Base-by-base conservation (phyloP, 2,113 vertebrate species). In the Cynocephalus volans region DNA sequence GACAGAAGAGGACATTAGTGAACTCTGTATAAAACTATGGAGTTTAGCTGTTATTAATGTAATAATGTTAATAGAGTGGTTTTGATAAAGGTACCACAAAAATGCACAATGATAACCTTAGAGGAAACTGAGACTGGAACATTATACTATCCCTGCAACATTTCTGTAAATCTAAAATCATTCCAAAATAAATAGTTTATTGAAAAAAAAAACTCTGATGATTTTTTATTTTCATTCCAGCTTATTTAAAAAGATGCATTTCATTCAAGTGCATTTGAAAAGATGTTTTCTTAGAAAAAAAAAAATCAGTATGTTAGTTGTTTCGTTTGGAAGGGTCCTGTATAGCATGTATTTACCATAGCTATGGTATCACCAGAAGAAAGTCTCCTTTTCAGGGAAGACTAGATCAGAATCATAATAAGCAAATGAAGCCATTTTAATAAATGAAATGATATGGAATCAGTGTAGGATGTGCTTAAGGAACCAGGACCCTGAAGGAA, bases 101-200 rank as follows among this genome's bases (percentile, higher is more conserved):
- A 17, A 45, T 33, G 15, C 80, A 54, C 79, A 33, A 48, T 13
- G 28, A 21, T n/a, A 67, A 83, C 28, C 54, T 93, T 17, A 54
- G 9, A 18, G 26, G 0, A 76, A 77, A 41, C 36, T 21, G 33
- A 93, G 17, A 50, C 10, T 31, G 62, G 15, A 65, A 65, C 19
- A 88, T 41, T 50, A 36, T 19, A 15, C 4, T 54, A 5, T 26
- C 45, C 77, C 79, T 56, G 73, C 36, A 77, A 80, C 70, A 79
- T 93, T 73, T 82, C 60, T 80, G 5, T 48, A 89, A 83, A 89
- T 45, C 56, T 73, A 87, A 93, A 64, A 50, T 79, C 90, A 92
- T 64, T 58, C 31, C 48, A 65, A 96, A 89, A 87, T 28, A 26
- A 83, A 86, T 84, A 52, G 4, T 0, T 62, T 67, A 48, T 60